Evolutionary conservation across 2,888 invertebrate species (phyloP).

Genomic region (Ischnura elegans): DNA sequence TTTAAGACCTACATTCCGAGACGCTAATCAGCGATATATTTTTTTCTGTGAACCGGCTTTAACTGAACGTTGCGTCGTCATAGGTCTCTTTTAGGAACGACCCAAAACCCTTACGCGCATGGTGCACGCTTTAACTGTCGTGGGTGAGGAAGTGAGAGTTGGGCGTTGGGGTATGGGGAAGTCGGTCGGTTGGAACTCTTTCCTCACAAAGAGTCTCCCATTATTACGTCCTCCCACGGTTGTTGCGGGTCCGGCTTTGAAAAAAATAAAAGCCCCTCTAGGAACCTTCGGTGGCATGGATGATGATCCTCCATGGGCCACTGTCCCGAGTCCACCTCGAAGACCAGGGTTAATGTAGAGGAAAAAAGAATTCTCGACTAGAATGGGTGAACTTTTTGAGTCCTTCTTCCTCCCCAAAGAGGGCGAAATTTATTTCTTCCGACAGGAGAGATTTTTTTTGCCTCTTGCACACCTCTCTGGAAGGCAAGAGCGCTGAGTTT

Average conservation of each 20-base stretch:
- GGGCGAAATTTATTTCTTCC: slow-evolving; percentile 31
- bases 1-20: too few species aligned
- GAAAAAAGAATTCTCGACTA: neutral
- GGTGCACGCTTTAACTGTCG: neutral
- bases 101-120: neutral
- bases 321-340: neutral
- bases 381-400: neutral
- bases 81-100: too few species aligned
- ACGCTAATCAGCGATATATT: too few species aligned
- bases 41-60: too few species aligned
- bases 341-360: neutral
- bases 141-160: neutral
- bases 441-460: neutral
- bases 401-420: slow-evolving; percentile 3
- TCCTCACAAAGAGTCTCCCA: neutral
- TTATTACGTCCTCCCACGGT: slow-evolving; percentile 34
- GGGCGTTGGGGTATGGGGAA: neutral
- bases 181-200: neutral
- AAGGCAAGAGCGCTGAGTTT: neutral
- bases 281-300: neutral
- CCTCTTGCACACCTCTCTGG: too few species aligned
- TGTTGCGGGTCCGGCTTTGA: neutral
- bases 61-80: too few species aligned
- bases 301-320: neutral
- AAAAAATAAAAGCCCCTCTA: neutral